phyloP scores from a whole-genome alignment of 2,113 vertebrate genomes.

The Panurus biarmicus region DNA sequence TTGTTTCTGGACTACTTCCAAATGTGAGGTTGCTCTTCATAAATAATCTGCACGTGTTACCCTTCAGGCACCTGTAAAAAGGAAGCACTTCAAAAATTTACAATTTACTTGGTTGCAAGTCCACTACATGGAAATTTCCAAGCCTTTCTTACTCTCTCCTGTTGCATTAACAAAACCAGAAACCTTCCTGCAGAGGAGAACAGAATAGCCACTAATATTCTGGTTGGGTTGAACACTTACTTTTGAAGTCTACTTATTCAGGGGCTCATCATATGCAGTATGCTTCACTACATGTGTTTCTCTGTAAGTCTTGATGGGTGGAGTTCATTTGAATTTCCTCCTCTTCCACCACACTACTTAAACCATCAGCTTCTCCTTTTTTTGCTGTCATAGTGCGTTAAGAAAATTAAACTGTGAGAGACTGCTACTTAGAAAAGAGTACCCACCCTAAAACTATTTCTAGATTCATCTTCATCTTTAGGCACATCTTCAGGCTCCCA shows the following conservation, averaged over 20 bases:
- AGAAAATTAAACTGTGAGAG: neutral
- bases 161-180: neutral
- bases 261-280: neutral
- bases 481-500: neutral
- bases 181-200: neutral
- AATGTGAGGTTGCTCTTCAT: neutral
- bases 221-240: neutral
- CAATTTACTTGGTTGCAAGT: neutral
- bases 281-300: neutral
- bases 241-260: neutral
- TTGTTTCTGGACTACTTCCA: neutral
- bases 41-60: neutral
- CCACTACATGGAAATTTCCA: neutral
- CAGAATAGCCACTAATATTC: neutral
- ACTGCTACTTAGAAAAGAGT: neutral
- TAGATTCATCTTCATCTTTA: neutral
- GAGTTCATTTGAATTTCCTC: conserved; percentile 12
- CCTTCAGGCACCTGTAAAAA: neutral
- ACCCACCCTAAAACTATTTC: neutral
- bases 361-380: neutral
- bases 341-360: neutral
- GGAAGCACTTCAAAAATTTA: neutral
- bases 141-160: neutral
- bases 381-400: neutral
- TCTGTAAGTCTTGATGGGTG: neutral